Base-by-base conservation (phyloP, 2,797 vertebrate species). In the Podarcis lilfordi region DNA sequence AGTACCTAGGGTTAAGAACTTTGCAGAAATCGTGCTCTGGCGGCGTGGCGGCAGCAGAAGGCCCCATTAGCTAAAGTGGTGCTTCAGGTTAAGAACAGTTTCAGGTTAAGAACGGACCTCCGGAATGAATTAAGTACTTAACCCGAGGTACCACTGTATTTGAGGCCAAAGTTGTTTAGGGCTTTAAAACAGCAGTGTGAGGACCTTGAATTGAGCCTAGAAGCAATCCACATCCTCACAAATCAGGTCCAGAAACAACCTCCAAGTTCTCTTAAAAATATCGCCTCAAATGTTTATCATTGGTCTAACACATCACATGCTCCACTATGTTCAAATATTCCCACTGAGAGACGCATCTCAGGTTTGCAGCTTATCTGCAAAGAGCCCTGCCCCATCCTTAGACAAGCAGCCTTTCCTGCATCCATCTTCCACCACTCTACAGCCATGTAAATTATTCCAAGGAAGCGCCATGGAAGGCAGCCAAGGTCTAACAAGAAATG, bases 401-500 rank as follows among this genome's bases (percentile, higher is more conserved):
- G 2, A 40, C 32, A 90, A 76, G 8, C 0, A 72, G 32, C 2
- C 0, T 35, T 1, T 4, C 3, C 7, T n/a, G 80, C 10, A 40
- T 17, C 5, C 1, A 23, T 2, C 2, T 6, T 40, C 80, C 68
- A 74, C 43, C 90, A 89, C 82, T 86, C 89, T 81, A 5, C 15
- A 78, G 1, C 77, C 0, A 0, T 11, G 1, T 5, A 80, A 11
- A 80, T 71, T 29, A 80, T n/a, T 84, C 78, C 27, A 59, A 81
- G 59, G 82, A 86, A 66, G 25, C 79, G 84, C 17, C 0, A 80
- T 59, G 85, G 90, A 91, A 89, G 2, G 0, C 4, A 78, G 35
- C 29, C 40, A 43, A 90, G 27, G 76, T 66, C 27, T 77, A 90
- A 88, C 5, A 15, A 91, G 69, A 29, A 92, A 85, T 82, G 29